Evolutionary conservation across 1,140 invertebrate species (phyloP), one percentile per base, ranked within the genome.

Genomic region (Protaetia brevitarsis): DNA sequence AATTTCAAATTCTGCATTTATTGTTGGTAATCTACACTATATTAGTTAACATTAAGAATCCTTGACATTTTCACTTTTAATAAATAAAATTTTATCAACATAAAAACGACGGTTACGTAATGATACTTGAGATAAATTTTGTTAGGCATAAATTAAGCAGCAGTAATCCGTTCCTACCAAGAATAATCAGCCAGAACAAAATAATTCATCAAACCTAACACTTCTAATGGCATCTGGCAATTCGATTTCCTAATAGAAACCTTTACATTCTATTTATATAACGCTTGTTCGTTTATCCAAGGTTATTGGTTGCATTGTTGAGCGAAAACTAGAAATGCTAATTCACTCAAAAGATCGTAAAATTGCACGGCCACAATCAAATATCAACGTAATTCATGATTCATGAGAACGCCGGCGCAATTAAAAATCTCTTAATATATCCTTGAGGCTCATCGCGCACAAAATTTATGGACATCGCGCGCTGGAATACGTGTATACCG

Each of bases 341-440:
- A 51, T 51, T 19, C 41, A 19, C 11, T 51, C 19, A 51, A 23
- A 51, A 51, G 41, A 51, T 51, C 41, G 41, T 51, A 51, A 51
- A 51, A 51, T 51, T 51, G 19, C 41, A 19, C 19, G 13, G 41
- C 13, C 16, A 51, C 26, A 19, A 51, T 51, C 41, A 51, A 51
- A 51, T 51, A 19, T 23, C 41, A 51, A 51, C 19, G 26, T 51
- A 51, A 51, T 51, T 51, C 41, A 51, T 51, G 41, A 51, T 51
- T 51, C 41, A 51, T 51, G 41, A 51, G 19, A 7, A 23, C 41
- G 41, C 7, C 26, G 3, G 41, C 41, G 41, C 13, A 51, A 51
- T 51, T 51, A 51, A 51, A 51, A 51, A 51, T 51, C 41, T 23
- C 26, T n/a, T n/a, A n/a, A 51, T 23, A 51, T 51, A 51, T 51